These are phyloP conservation scores for Amphilophus citrinellus DNA, from an alignment of 2,113 vertebrate genomes.

Conservation along the genomic window DNA sequence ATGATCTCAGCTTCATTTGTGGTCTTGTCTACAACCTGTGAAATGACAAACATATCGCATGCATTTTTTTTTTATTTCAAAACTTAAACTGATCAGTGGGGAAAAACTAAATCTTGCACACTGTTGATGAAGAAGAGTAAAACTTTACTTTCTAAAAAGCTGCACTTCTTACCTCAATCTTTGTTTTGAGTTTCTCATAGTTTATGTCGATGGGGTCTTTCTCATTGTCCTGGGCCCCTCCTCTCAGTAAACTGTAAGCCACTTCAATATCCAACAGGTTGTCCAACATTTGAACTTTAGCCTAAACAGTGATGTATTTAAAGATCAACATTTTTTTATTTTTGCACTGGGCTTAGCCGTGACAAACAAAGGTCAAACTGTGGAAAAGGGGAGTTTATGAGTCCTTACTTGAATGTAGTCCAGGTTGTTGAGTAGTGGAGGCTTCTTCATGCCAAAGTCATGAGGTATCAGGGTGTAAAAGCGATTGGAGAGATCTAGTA, in stretches of 20 bases:
- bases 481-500: conserved; percentile 96
- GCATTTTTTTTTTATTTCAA: not conserved
- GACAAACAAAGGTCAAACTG: not conserved
- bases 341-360: not conserved
- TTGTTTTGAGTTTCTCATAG: conserved; percentile 96
- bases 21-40: conserved; percentile 91
- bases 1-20: conserved; percentile 91
- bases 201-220: conserved; percentile 97
- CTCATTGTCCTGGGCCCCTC: conserved; percentile 91
- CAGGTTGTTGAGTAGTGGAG: conserved; percentile 89
- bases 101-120: not conserved
- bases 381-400: not conserved
- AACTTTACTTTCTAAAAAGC: not conserved
- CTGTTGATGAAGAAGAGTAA: not conserved
- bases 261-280: conserved; percentile 98
- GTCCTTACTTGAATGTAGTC: conserved; percentile 92
- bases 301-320: conserved; percentile 74
- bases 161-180: conserved; percentile 87
- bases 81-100: not conserved
- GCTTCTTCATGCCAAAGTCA: conserved; percentile 99
- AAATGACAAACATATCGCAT: not conserved
- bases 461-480: conserved; percentile 99
- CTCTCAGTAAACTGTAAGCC: conserved; percentile 95
- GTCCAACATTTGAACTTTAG: conserved; percentile 98
- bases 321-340: not conserved